Conservation (phyloP, 2,113 vertebrate species). For the Myrmophylax atrothorax region DNA sequence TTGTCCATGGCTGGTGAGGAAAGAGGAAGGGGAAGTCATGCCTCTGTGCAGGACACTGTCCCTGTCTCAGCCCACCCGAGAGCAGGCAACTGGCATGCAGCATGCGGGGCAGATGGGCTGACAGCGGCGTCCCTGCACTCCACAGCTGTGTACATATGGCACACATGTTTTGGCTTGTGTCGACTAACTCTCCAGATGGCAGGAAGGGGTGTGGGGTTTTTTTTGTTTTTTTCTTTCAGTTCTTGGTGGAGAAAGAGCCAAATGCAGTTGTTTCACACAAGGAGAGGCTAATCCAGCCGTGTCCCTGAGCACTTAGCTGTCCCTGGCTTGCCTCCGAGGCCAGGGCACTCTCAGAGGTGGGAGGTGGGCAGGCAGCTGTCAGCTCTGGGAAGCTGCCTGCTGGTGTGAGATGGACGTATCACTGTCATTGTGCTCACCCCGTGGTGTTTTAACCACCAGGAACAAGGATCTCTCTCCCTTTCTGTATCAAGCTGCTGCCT, state of each 20-base stretch:
- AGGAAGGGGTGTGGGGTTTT: conserved; percentile 12
- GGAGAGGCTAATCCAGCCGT: neutral
- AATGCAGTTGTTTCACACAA: neutral
- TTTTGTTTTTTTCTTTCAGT: neutral
- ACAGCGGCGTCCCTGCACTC: neutral
- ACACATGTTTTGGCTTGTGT: conserved; percentile 29
- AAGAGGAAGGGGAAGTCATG: neutral
- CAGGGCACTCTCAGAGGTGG: neutral
- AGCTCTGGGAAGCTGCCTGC: neutral
- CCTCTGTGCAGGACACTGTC: neutral
- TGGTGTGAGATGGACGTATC: neutral
- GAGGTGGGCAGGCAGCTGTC: neutral
- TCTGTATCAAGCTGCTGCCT: neutral
- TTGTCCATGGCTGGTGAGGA: fast-evolving
- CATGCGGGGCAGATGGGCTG: conserved; percentile 1
- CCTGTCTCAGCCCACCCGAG: neutral
- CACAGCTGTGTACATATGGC: conserved; percentile 56
- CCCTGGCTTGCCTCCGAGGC: neutral
- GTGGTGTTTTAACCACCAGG: neutral
- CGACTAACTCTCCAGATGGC: conserved; percentile 41
- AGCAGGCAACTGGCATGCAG: neutral
- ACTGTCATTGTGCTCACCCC: neutral
- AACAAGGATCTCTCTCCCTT: neutral
- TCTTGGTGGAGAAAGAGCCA: neutral
- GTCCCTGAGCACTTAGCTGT: neutral